phyloP scores from a whole-genome alignment of 2,888 invertebrate genomes.

The Epinotia brunnichana region DNA sequence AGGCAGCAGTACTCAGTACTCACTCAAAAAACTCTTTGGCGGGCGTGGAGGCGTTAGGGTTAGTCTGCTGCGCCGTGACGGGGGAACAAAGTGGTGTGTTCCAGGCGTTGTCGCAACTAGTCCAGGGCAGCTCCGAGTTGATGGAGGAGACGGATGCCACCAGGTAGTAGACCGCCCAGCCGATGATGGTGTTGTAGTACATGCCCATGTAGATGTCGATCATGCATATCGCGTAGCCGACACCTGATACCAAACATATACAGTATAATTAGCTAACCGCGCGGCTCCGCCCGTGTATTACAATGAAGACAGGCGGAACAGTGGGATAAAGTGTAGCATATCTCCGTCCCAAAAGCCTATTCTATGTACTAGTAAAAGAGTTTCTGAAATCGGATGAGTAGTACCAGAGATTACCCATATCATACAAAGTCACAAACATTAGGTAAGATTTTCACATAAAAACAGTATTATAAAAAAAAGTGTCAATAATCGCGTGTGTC shows the following conservation, averaged over 20 bases:
- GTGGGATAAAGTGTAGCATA: too few relatives aligned
- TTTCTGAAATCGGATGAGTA: too few relatives aligned
- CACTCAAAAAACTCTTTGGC: constrained; percentile 96
- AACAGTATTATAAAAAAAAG: too few relatives aligned
- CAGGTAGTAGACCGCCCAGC: constrained; percentile 97
- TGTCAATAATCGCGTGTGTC: too few relatives aligned
- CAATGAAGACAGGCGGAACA: too few relatives aligned
- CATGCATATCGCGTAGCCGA: constrained; percentile 97
- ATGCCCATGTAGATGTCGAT: constrained; percentile 98
- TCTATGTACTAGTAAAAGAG: too few relatives aligned
- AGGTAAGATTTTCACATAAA: too few relatives aligned
- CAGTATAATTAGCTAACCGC: too few relatives aligned
- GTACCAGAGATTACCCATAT: too few relatives aligned
- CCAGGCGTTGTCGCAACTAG: constrained; percentile 93
- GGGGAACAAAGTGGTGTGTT: constrained; percentile 91
- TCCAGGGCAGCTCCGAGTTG: constrained; percentile 92
- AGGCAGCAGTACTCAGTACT: constrained; percentile 89
- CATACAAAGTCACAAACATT: too few relatives aligned
- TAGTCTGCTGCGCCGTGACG: constrained; percentile 81
- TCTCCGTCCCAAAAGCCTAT: too few relatives aligned
- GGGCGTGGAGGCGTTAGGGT: constrained; percentile 87
- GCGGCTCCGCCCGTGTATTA: not conserved
- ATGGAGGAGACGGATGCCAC: constrained; percentile 93
- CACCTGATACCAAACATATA: constrained; percentile 84
- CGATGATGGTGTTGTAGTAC: constrained; percentile 98